Evolutionary conservation across 2,797 vertebrate species (phyloP).

Genomic region (Rhinophrynus dorsalis): DNA sequence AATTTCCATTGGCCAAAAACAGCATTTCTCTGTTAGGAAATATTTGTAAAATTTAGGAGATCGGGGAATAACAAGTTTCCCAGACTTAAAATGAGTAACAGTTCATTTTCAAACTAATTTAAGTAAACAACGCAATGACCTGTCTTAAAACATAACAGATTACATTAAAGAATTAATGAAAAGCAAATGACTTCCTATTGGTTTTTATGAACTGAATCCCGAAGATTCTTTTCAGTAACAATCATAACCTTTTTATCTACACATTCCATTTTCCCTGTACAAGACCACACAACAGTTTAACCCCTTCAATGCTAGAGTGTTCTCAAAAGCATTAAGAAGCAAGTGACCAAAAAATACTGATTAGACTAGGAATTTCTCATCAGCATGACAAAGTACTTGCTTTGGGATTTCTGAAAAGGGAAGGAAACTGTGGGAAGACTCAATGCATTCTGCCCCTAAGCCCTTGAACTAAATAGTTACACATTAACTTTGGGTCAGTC

Average conservation of each 20-base stretch:
- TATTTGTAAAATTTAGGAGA: background rate
- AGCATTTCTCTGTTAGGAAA: background rate
- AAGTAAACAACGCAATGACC: background rate
- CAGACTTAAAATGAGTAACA: background rate
- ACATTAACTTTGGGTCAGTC: background rate
- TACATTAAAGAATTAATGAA: background rate
- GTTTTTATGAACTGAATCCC: background rate
- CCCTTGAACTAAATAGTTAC: background rate
- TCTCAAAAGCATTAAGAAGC: background rate
- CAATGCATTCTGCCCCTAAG: background rate
- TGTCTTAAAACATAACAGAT: background rate
- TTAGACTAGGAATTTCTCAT: background rate
- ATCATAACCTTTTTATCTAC: no score
- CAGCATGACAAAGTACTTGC: background rate
- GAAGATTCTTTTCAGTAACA: background rate
- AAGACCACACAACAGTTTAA: background rate
- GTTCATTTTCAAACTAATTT: no score
- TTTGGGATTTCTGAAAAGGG: background rate
- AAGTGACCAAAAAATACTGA: background rate
- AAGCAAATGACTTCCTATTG: background rate
- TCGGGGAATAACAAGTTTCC: background rate
- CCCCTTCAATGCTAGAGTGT: no score
- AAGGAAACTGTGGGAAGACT: background rate
- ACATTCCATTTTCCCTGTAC: background rate
- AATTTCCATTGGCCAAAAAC: no score